Percentiles rank a stretch among this genome's conserved stretches.
Conservation (phyloP, 2,888 invertebrate species). For the Agapetus fuscipes region DNA sequence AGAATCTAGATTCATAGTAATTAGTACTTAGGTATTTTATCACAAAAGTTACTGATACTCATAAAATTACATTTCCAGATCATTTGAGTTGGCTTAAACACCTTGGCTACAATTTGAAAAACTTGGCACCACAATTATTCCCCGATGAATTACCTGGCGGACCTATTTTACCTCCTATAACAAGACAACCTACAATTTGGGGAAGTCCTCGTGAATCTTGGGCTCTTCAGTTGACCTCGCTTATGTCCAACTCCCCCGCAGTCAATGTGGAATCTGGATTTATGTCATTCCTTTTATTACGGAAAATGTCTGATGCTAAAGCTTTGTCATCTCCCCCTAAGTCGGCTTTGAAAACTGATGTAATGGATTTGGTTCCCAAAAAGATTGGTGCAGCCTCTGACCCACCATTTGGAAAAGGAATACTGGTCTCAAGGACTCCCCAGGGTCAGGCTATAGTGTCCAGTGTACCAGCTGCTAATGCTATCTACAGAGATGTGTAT, state of each 20-base stretch:
- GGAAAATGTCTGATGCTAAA: conserved; percentile 67
- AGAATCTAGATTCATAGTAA: neutral
- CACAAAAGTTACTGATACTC: no score
- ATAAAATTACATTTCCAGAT: conserved; percentile 59
- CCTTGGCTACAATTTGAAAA: conserved; percentile 77
- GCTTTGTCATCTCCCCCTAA: conserved; percentile 68
- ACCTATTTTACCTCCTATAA: conserved; percentile 55
- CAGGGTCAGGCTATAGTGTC: conserved; percentile 75
- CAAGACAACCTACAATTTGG: conserved; percentile 47
- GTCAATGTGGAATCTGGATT: conserved; percentile 76
- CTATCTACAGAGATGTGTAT: conserved; percentile 85
- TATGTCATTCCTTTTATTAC: conserved; percentile 68
- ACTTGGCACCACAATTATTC: conserved; percentile 78
- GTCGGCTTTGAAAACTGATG: conserved; percentile 71
- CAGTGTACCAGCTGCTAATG: conserved; percentile 81
- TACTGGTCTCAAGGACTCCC: conserved; percentile 70
- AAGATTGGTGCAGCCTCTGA: conserved; percentile 77
- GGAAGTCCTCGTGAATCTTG: conserved; percentile 43
- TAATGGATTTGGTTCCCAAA: conserved; percentile 62
- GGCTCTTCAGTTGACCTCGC: conserved; percentile 47
- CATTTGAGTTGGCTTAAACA: conserved; percentile 77
- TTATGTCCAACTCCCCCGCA: conserved; percentile 55
- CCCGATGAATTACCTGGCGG: conserved; percentile 59
- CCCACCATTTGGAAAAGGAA: conserved; percentile 80
- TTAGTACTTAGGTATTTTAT: no score